A percentile compares a stretch with the other conserved stretches of the same genome.
phyloP scores from a whole-genome alignment of 2,113 vertebrate species.

The Suncus etruscus region DNA sequence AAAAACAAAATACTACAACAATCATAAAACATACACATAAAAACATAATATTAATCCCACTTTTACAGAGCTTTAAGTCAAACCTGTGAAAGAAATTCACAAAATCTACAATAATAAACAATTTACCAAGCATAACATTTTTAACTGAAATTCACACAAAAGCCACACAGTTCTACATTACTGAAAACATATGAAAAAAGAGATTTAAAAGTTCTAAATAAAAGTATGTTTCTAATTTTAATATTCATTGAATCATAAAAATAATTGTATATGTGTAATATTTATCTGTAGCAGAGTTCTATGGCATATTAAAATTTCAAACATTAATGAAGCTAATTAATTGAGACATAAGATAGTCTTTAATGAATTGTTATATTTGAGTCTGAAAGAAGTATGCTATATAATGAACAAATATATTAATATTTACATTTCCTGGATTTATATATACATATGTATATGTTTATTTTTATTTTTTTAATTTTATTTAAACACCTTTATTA shows the following conservation, averaged over 20 bases:
- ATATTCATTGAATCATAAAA: conserved; percentile 12
- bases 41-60: neutral
- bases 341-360: neutral
- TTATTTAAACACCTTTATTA: too few species aligned
- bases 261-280: neutral
- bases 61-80: neutral
- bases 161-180: neutral
- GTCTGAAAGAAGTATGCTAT: neutral
- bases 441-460: too few species aligned
- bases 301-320: neutral
- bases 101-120: neutral
- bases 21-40: neutral
- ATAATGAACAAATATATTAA: neutral
- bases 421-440: neutral
- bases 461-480: too few species aligned
- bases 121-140: neutral
- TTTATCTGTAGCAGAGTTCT: neutral
- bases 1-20: neutral
- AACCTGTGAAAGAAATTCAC: neutral
- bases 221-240: conserved; percentile 13
- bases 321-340: neutral
- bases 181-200: neutral
- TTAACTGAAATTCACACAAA: neutral
- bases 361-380: neutral
- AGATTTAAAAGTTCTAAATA: neutral